Conservation (phyloP, 1,140 invertebrate species). For the Conus betulinus region DNA sequence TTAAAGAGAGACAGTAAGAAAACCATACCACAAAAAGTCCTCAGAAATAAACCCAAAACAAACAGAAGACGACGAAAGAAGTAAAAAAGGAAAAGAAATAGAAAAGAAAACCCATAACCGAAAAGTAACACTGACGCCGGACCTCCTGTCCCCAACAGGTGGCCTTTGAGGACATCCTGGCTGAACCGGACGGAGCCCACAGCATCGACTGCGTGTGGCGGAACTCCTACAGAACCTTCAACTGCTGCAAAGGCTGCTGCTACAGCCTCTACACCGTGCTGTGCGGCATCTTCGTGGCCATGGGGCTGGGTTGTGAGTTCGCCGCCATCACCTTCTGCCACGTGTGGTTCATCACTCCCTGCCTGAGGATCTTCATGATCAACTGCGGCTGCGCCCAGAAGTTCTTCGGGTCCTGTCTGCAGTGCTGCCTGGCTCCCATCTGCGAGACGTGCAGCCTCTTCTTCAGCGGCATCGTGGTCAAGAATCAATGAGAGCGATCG, state of each 20-base stretch:
- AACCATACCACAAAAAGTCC: background rate
- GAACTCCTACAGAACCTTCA: conserved; percentile 82
- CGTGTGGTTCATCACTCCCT: conserved; percentile 74
- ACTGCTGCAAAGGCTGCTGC: conserved; percentile 82
- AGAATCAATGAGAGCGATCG: conserved; percentile 27
- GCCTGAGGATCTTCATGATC: conserved; percentile 74
- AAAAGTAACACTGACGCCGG: background rate
- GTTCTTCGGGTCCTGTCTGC: conserved; percentile 79
- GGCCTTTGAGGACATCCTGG: conserved; percentile 85
- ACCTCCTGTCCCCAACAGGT: conserved; percentile 38
- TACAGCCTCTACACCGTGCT: conserved; percentile 83
- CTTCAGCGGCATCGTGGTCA: conserved; percentile 81
- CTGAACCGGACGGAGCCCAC: conserved; percentile 84
- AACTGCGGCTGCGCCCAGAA: conserved; percentile 81
- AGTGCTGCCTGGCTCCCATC: conserved; percentile 81
- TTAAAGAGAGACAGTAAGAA: background rate
- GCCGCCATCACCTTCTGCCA: conserved; percentile 83
- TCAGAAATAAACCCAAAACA: background rate
- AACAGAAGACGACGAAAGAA: background rate
- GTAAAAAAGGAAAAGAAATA: too few species aligned
- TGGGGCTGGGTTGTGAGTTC: conserved; percentile 83
- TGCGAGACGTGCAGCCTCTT: conserved; percentile 81
- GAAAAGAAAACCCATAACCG: background rate
- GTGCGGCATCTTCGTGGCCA: conserved; percentile 81
- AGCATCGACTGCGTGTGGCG: conserved; percentile 86